Conservation (phyloP, 2,888 invertebrate genomes). For the Dryobotodes eremita region DNA sequence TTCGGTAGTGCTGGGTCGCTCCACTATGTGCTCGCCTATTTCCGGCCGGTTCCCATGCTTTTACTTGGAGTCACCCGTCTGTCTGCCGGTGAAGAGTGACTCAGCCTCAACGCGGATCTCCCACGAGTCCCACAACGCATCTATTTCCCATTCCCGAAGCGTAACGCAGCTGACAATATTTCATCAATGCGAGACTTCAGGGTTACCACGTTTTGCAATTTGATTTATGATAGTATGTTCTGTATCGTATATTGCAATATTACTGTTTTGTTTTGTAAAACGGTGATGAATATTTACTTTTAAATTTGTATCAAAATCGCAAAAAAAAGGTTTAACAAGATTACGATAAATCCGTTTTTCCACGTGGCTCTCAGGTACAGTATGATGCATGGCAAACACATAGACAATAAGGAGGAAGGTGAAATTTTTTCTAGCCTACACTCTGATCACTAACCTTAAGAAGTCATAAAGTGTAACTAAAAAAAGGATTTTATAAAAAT, state of each 20-base stretch:
- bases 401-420: constrained; percentile 36
- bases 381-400: constrained; percentile 21
- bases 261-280: background rate
- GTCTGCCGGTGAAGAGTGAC: constrained; percentile 25
- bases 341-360: constrained; percentile 3
- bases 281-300: background rate
- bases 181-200: constrained; percentile 55
- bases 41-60: constrained; percentile 36
- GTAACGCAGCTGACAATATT: constrained; percentile 58
- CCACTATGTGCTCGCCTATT: constrained; percentile 10
- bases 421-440: background rate
- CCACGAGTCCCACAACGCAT: constrained; percentile 50
- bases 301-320: background rate
- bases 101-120: constrained; percentile 71
- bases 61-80: constrained; percentile 24
- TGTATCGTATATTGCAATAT: background rate
- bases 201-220: constrained; percentile 40
- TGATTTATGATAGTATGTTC: background rate
- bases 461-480: constrained; percentile 14
- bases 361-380: constrained; percentile 7
- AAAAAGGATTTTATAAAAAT: too few species aligned
- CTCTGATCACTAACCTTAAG: constrained; percentile 4
- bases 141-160: constrained; percentile 67
- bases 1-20: constrained; percentile 23
- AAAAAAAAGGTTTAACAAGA: background rate